phyloP scores from a whole-genome alignment of 2,797 vertebrate species.

The Etheostoma perlongum region DNA sequence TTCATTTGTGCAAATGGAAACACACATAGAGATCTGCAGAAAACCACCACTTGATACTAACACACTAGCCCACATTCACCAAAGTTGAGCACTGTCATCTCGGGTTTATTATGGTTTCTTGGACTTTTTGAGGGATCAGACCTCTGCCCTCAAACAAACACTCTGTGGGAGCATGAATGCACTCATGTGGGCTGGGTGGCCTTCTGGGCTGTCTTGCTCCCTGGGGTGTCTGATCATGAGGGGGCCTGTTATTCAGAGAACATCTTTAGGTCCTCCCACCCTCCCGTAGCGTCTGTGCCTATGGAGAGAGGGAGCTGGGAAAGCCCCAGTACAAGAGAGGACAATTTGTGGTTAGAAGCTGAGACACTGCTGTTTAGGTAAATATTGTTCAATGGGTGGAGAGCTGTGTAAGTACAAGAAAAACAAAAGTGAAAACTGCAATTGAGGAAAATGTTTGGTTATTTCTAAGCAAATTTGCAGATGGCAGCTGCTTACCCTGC shows the following conservation, averaged over 20 bases:
- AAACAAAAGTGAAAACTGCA: slow-evolving; percentile 51
- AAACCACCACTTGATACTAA: background rate
- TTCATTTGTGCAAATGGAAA: background rate
- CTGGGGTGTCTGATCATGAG: slow-evolving; percentile 68
- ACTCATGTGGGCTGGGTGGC: slow-evolving; percentile 62
- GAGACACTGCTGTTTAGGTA: slow-evolving; percentile 60
- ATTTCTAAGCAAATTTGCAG: slow-evolving; percentile 31
- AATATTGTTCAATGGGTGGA: slow-evolving; percentile 45
- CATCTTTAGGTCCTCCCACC: slow-evolving; percentile 62
- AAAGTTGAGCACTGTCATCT: slow-evolving; percentile 46
- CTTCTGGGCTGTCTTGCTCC: slow-evolving; percentile 57
- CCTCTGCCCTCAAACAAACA: slow-evolving; percentile 75
- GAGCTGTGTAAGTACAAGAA: slow-evolving; percentile 40
- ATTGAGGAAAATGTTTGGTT: slow-evolving; percentile 47
- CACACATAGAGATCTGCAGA: slow-evolving; percentile 8
- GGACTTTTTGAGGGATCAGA: slow-evolving; percentile 62
- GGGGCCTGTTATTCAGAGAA: slow-evolving; percentile 65
- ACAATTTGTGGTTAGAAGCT: slow-evolving; percentile 59
- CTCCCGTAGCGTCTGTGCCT: slow-evolving; percentile 49
- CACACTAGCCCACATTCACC: slow-evolving; percentile 42
- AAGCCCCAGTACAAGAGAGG: slow-evolving; percentile 56
- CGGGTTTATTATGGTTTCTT: slow-evolving; percentile 59
- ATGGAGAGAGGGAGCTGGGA: slow-evolving; percentile 60
- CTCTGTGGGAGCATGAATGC: slow-evolving; percentile 57
- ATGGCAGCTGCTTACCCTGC: slow-evolving; percentile 25